These are phyloP conservation scores for Laupala kohalensis DNA, from an alignment of 1,140 invertebrate genomes.

Conservation along the genomic window DNA sequence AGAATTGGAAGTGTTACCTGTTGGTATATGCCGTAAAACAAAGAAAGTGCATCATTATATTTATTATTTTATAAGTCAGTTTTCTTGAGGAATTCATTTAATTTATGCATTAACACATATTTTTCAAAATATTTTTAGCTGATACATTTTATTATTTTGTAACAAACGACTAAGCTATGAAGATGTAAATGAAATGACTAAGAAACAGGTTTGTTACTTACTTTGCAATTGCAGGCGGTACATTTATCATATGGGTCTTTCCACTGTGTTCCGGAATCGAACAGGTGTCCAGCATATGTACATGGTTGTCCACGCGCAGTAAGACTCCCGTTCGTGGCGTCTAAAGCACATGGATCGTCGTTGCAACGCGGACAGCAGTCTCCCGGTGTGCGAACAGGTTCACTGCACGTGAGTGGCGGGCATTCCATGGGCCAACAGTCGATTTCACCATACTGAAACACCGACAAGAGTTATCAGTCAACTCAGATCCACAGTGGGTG, in stretches of 20 bases:
- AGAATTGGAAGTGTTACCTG: too few relatives aligned
- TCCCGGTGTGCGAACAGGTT: slow-evolving; percentile 44
- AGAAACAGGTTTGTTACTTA: slow-evolving; percentile 30
- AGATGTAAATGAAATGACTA: too few relatives aligned
- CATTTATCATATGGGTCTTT: slow-evolving; percentile 49
- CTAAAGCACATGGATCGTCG: slow-evolving; percentile 32
- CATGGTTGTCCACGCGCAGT: slow-evolving; percentile 31
- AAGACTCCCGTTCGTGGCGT: not conserved
- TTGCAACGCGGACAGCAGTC: slow-evolving; percentile 60
- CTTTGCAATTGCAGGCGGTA: slow-evolving; percentile 64
- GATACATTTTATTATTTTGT: too few relatives aligned
- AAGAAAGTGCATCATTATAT: too few relatives aligned
- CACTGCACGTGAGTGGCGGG: slow-evolving; percentile 52
- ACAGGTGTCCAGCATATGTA: slow-evolving; percentile 41
- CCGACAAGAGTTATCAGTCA: too few relatives aligned
- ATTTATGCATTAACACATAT: too few relatives aligned
- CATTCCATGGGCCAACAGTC: slow-evolving; percentile 81
- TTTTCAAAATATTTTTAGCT: too few relatives aligned
- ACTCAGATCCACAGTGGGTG: too few relatives aligned
- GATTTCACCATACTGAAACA: slow-evolving; percentile 64
- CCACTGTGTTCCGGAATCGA: slow-evolving; percentile 46
- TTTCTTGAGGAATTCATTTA: too few relatives aligned
- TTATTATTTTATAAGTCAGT: too few relatives aligned
- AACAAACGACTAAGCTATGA: too few relatives aligned
- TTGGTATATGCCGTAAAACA: too few relatives aligned